These are phyloP conservation scores for Plebejus anna DNA, from an alignment of 2,888 invertebrate species.

Conservation along the genomic window DNA sequence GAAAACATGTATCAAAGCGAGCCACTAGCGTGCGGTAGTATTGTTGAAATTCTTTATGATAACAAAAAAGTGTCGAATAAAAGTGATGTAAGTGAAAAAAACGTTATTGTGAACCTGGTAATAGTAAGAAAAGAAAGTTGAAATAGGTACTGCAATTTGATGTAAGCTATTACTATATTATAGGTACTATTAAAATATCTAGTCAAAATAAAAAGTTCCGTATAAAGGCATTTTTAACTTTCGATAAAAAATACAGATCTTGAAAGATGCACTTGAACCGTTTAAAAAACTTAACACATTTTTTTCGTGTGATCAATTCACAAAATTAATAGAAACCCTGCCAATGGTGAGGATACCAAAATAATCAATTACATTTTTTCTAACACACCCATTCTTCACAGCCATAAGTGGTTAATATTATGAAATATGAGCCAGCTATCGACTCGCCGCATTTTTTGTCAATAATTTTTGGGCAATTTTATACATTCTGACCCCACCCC, in stretches of 20 bases:
- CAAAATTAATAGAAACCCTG: slow-evolving; percentile 11
- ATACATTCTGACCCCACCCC: slow-evolving; percentile 71
- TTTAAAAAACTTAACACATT: neutral
- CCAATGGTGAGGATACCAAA: slow-evolving; percentile 41
- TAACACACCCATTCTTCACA: slow-evolving; percentile 70
- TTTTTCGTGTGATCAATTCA: slow-evolving; percentile 9
- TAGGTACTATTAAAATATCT: neutral
- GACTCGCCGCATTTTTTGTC: slow-evolving; percentile 45
- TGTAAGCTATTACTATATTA: neutral
- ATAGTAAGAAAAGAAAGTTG: neutral
- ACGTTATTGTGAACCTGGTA: neutral
- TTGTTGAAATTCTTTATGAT: slow-evolving; percentile 30
- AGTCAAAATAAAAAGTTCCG: neutral
- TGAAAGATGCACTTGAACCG: neutral
- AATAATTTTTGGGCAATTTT: slow-evolving; percentile 66
- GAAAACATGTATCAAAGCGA: slow-evolving; percentile 68
- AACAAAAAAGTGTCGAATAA: slow-evolving; percentile 10
- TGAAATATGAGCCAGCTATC: slow-evolving; percentile 71
- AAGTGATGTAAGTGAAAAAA: neutral
- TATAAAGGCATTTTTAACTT: neutral
- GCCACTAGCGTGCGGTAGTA: slow-evolving; percentile 43
- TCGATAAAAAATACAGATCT: neutral
- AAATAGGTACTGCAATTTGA: neutral
- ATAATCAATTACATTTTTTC: slow-evolving; percentile 62
- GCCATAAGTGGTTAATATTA: slow-evolving; percentile 71